A percentile compares a stretch with the other conserved stretches of the same genome.
phyloP scores from a whole-genome alignment of 2,797 vertebrate species.

The Xenopus petersii region DNA sequence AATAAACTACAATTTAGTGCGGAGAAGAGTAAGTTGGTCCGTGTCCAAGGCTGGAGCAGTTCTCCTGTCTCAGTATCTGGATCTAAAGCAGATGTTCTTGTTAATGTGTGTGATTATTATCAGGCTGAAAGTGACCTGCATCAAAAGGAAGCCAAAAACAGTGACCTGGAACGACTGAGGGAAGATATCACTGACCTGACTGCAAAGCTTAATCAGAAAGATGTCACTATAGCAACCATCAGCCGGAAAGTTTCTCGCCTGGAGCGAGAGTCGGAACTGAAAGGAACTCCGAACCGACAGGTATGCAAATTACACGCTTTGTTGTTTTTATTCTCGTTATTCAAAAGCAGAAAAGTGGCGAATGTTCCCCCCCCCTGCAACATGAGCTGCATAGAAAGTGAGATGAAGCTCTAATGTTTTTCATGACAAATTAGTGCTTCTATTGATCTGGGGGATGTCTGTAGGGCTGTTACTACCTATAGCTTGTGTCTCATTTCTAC shows the following conservation, averaged over 20 bases:
- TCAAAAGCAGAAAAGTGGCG: not conserved
- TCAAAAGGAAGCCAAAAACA: constrained; percentile 54
- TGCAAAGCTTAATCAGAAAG: constrained; percentile 69
- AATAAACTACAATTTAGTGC: no score
- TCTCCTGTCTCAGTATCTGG: constrained; percentile 3
- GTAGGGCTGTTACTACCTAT: not conserved
- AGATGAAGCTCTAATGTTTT: not conserved
- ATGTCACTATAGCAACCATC: constrained; percentile 73
- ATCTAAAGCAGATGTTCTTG: not conserved
- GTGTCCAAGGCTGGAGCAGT: no score
- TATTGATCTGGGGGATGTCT: not conserved
- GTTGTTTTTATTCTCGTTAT: not conserved
- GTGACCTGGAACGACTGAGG: constrained; percentile 65
- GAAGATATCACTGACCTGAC: constrained; percentile 67
- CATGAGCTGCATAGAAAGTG: not conserved
- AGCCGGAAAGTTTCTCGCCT: constrained; percentile 67
- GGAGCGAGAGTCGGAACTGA: constrained; percentile 69
- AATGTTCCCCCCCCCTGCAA: not conserved
- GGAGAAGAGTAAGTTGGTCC: no score
- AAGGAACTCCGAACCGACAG: constrained; percentile 68
- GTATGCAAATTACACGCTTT: constrained; percentile 54
- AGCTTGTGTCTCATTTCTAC: not conserved
- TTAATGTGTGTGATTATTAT: not conserved
- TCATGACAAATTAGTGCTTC: not conserved
- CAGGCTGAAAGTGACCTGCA: constrained; percentile 20